These are phyloP conservation scores for Odontothrips loti DNA, from an alignment of 2,888 invertebrate genomes.

Conservation along the genomic window DNA sequence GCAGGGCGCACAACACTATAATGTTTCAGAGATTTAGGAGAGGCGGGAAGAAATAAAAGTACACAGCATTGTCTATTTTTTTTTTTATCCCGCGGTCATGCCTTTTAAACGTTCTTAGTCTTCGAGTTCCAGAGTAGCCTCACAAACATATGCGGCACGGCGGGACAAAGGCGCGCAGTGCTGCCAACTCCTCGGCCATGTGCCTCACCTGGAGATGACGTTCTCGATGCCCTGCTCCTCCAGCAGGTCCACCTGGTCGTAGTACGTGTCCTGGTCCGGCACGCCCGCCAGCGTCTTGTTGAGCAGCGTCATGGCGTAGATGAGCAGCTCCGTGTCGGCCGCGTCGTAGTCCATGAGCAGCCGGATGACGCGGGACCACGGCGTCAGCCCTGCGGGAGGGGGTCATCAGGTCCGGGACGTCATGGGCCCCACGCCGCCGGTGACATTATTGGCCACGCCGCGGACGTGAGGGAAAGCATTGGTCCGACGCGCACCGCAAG, in stretches of 20 bases:
- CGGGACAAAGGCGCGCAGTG: too few species aligned
- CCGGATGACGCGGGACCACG: slow-evolving; percentile 77
- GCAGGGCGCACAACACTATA: background rate
- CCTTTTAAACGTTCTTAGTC: too few species aligned
- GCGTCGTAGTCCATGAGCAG: slow-evolving; percentile 91
- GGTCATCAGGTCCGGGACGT: too few species aligned
- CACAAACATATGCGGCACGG: too few species aligned
- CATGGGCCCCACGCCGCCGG: background rate
- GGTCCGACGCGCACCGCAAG: background rate
- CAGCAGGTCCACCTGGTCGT: slow-evolving; percentile 92
- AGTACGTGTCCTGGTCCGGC: slow-evolving; percentile 93
- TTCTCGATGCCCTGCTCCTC: slow-evolving; percentile 91
- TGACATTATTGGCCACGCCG: background rate
- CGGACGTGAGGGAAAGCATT: background rate
- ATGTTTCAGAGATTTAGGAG: background rate
- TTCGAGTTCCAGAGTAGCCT: too few species aligned
- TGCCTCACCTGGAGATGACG: slow-evolving; percentile 64
- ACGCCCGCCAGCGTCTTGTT: slow-evolving; percentile 92
- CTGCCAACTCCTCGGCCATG: background rate
- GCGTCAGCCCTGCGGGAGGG: slow-evolving; percentile 52
- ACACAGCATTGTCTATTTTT: background rate
- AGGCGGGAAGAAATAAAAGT: background rate
- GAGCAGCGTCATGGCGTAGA: slow-evolving; percentile 93
- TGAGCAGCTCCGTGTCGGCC: slow-evolving; percentile 92
- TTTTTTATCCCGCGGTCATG: too few species aligned